Evolutionary conservation across 2,888 invertebrate genomes (phyloP).

Genomic region (Rhaphigaster nebulosa): DNA sequence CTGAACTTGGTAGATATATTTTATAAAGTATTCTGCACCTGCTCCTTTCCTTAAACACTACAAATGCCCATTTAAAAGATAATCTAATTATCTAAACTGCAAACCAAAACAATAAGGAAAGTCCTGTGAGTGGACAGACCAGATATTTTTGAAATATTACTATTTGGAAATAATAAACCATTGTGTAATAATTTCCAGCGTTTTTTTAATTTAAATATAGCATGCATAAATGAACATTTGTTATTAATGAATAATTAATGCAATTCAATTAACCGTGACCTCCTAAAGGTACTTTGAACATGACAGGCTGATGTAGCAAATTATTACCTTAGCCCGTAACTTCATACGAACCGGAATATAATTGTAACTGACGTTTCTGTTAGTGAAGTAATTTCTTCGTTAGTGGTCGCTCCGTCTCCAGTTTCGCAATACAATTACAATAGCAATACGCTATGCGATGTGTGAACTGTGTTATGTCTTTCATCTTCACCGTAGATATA

Average conservation of each 20-base stretch:
- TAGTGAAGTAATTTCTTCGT: background rate
- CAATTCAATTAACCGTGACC: background rate
- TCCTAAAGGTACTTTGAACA: background rate
- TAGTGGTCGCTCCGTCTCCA: background rate
- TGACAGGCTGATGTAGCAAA: background rate
- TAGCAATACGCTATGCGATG: background rate
- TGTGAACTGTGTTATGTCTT: background rate
- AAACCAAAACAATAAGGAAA: too few species aligned
- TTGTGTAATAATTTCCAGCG: too few species aligned
- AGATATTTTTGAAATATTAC: too few species aligned
- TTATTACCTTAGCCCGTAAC: background rate
- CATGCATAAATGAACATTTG: too few species aligned
- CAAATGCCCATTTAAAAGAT: too few species aligned
- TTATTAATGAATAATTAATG: background rate
- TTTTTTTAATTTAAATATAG: too few species aligned
- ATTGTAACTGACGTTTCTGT: constrained; percentile 22
- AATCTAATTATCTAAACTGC: too few species aligned
- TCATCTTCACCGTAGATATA: background rate
- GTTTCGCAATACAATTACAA: background rate
- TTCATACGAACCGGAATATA: background rate
- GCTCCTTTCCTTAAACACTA: too few species aligned
- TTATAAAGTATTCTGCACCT: too few species aligned
- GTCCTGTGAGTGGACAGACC: too few species aligned
- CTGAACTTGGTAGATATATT: too few species aligned
- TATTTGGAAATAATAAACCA: too few species aligned